Evolutionary conservation across 2,888 invertebrate species (phyloP), one percentile per base, ranked within the genome.

Genomic region (Octonoba sinensis): DNA sequence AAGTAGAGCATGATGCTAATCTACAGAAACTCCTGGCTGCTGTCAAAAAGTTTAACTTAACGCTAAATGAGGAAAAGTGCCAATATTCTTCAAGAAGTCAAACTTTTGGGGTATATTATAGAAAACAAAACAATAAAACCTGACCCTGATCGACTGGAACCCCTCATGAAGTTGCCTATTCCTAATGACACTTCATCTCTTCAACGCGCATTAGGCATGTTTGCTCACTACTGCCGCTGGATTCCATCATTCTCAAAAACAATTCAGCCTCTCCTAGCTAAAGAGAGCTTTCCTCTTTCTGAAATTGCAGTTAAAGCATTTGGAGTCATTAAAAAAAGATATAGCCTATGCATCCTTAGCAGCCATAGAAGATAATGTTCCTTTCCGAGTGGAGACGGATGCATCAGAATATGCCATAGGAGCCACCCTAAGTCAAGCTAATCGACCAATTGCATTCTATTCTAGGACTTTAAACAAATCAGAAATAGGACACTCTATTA

Each of bases 1-100:
- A 47, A 36, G 27, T 20, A 16, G 47, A 51, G 47, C 62, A 62
- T 24, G 51, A 72, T n/a, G 2, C 3, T 11, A 57, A 57, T 20
- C 44, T 57, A 1, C 1, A n/a, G 3, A 27, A 24, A 0, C 51
- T 67, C 47, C 15, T 18, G 3, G 0, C n/a, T 22, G 44, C 22
- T 46, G 57, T 46, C 12, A 27, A 62, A 0, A 72, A 60, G 22
- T 62, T 27, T 49, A 51, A 72, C 15, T 49, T 72, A 13, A 57
- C 24, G 2, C 22, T 72, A 24, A 62, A 62, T 27, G 51, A 60
- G n/a, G 59, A 24, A 13, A 72, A 72, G 36, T 74, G 65, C 20
- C 12, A 12, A n/a, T 72, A 24, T n/a, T 62, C 49, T 20, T 13
- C 36, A 12, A 47, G 51, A 4, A 3, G 4, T 51, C 16, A 8